These are phyloP conservation scores for Amphibalanus amphitrite DNA, from an alignment of 1,140 invertebrate species.

Conservation along the genomic window DNA sequence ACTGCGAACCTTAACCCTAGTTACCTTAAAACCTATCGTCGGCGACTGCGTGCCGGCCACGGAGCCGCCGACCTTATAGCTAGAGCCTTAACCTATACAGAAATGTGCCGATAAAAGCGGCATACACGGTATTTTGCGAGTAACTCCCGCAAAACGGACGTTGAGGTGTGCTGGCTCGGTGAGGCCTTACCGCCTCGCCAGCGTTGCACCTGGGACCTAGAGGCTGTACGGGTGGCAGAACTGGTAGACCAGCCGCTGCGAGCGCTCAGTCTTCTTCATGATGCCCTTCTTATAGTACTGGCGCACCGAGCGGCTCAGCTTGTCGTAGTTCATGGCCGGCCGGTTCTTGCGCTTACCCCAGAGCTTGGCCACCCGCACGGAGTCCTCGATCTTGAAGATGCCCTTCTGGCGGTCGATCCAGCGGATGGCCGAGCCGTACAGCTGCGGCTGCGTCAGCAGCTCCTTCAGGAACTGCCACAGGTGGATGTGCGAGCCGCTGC, in stretches of 20 bases:
- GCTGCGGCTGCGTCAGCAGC: conserved; percentile 63
- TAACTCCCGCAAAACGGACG: not conserved
- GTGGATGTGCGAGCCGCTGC: conserved; percentile 68
- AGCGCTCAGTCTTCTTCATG: conserved; percentile 97
- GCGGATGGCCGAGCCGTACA: conserved; percentile 80
- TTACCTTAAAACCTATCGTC: too few species aligned
- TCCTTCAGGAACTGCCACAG: conserved; percentile 99
- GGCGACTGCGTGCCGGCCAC: not conserved
- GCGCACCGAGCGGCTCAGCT: conserved; percentile 87
- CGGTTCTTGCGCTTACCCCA: conserved; percentile 97
- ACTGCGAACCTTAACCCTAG: not conserved
- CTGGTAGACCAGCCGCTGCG: conserved; percentile 95
- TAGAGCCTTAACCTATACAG: not conserved
- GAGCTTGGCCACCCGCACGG: conserved; percentile 77
- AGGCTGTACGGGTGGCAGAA: conserved; percentile 89
- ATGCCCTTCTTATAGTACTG: conserved; percentile 99
- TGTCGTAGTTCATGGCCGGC: conserved; percentile 99
- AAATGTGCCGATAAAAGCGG: conserved; percentile 3
- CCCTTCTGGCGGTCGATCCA: conserved; percentile 89
- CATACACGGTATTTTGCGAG: conserved; percentile 4
- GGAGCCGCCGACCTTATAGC: not conserved
- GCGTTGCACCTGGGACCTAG: conserved; percentile 26
- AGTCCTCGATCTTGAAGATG: conserved; percentile 98
- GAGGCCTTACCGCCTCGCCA: conserved; percentile 3
- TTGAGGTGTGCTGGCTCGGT: not conserved